These are phyloP conservation scores for Zeuzera pyrina DNA, from an alignment of 2,888 invertebrate genomes.

Conservation along the genomic window DNA sequence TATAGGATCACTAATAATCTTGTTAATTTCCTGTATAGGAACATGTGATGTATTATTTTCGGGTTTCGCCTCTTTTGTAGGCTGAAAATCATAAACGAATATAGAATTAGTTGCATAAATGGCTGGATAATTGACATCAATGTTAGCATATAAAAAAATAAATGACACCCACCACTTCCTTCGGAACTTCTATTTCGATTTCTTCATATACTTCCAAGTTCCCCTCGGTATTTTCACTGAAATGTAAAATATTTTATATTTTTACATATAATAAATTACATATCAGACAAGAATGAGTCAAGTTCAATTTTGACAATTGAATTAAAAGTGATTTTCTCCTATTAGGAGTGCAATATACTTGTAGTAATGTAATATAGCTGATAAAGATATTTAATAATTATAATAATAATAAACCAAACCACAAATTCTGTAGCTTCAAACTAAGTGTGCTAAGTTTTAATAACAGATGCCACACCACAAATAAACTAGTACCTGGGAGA, in stretches of 20 bases:
- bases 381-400: no score
- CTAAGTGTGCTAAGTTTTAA: no score
- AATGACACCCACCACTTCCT: conserved; percentile 43
- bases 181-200: conserved; percentile 59
- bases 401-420: no score
- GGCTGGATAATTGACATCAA: neutral
- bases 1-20: conserved; percentile 33
- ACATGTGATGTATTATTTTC: conserved; percentile 36
- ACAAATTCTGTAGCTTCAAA: no score
- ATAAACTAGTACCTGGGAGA: no score
- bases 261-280: no score
- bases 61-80: conserved; percentile 34
- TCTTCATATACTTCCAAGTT: conserved; percentile 70
- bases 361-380: no score
- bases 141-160: neutral
- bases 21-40: conserved; percentile 43
- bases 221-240: conserved; percentile 62
- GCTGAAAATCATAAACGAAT: conserved; percentile 31
- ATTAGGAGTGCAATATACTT: no score
- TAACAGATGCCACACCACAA: no score
- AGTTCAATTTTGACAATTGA: no score
- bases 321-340: no score
- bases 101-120: neutral
- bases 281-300: no score
- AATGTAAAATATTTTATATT: conserved; percentile 18